Conservation (phyloP, 2,113 vertebrate genomes). For the Pseudorasbora parva region DNA sequence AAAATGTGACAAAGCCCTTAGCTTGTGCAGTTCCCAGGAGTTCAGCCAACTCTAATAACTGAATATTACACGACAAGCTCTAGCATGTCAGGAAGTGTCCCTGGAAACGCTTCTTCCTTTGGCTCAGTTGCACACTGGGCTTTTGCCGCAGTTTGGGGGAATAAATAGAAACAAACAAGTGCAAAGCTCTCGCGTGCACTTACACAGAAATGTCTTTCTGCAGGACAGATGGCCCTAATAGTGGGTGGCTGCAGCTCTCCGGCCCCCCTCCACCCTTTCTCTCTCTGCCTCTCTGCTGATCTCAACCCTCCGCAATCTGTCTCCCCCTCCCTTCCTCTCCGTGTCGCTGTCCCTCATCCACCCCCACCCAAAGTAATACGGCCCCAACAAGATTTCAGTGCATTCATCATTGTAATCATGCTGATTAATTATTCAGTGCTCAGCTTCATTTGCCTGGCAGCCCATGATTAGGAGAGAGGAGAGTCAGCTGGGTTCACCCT, state of each 20-base stretch:
- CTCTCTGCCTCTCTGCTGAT: slow-evolving; percentile 31
- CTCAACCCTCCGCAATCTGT: slow-evolving; percentile 36
- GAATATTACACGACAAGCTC: slow-evolving; percentile 22
- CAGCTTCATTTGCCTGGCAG: slow-evolving; percentile 72
- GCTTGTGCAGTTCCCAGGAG: slow-evolving; percentile 16
- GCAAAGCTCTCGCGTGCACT: neutral
- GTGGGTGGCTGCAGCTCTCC: slow-evolving; percentile 66
- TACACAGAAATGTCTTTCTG: slow-evolving; percentile 57
- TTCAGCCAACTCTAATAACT: slow-evolving; percentile 13
- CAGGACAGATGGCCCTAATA: slow-evolving; percentile 72
- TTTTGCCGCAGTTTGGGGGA: slow-evolving; percentile 14
- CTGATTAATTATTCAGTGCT: slow-evolving; percentile 77
- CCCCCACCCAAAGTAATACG: neutral
- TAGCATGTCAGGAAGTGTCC: slow-evolving; percentile 37
- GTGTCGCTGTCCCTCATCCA: neutral
- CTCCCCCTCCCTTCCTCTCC: slow-evolving; percentile 7
- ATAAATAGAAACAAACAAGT: slow-evolving; percentile 31
- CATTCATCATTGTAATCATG: slow-evolving; percentile 78
- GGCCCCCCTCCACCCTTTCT: slow-evolving; percentile 54
- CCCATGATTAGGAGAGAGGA: slow-evolving; percentile 66
- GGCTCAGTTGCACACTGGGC: neutral
- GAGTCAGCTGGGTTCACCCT: slow-evolving; percentile 43
- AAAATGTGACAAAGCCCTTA: slow-evolving; percentile 7
- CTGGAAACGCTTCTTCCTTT: slow-evolving; percentile 31
- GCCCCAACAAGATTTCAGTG: slow-evolving; percentile 62